Evolutionary conservation across 2,888 invertebrate species (phyloP).

Genomic region (Resseliella maxima): DNA sequence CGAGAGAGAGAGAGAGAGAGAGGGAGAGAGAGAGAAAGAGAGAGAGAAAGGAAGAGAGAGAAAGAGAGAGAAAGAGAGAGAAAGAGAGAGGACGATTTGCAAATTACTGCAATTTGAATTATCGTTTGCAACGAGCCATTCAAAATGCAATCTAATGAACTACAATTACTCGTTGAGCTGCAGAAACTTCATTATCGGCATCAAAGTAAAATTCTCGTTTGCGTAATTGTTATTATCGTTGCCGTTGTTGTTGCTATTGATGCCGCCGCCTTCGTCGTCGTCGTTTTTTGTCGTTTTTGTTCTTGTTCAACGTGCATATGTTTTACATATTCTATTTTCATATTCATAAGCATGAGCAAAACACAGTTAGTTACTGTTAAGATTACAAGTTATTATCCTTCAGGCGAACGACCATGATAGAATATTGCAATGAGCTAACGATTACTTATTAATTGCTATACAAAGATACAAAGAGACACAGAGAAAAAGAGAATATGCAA

Average conservation of each 20-base stretch:
- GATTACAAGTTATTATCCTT: conserved; percentile 32
- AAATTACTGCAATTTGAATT: background rate
- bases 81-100: too few relatives aligned
- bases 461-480: background rate
- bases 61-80: too few relatives aligned
- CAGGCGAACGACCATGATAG: conserved; percentile 12
- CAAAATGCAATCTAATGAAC: background rate
- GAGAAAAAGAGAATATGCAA: conserved; percentile 33
- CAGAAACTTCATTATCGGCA: conserved; percentile 24
- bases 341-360: conserved; percentile 3
- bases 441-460: conserved; percentile 32
- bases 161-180: background rate
- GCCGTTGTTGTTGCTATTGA: background rate
- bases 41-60: too few relatives aligned
- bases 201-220: background rate
- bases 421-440: background rate
- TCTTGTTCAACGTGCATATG: background rate
- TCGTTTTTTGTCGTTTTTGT: too few relatives aligned
- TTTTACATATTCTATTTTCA: background rate
- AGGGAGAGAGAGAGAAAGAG: too few relatives aligned
- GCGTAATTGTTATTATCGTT: background rate
- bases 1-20: too few relatives aligned
- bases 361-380: background rate
- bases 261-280: too few relatives aligned
- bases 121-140: background rate